A percentile compares a stretch with the other conserved stretches of the same genome.
phyloP scores from a whole-genome alignment of 2,113 vertebrate species.

The Cettia cetti region DNA sequence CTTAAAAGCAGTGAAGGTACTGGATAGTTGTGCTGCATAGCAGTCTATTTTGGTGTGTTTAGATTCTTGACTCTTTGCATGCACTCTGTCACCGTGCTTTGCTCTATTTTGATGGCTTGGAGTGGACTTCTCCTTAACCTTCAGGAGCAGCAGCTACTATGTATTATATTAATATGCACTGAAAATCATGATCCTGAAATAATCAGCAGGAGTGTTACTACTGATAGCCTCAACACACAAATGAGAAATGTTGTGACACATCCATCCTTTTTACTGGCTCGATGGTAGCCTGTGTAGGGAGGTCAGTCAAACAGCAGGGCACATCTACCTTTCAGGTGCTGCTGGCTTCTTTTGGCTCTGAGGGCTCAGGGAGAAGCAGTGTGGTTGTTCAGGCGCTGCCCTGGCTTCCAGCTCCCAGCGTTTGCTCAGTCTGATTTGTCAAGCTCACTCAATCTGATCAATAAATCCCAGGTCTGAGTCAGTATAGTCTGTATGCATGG shows the following conservation, averaged over 20 bases:
- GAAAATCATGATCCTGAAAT: background rate
- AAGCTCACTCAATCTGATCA: background rate
- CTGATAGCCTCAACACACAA: fast-evolving
- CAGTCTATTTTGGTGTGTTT: background rate
- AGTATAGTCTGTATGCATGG: fast-evolving
- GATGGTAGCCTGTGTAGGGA: background rate
- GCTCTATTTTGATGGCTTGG: background rate
- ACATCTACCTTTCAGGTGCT: background rate
- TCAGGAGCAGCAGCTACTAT: background rate
- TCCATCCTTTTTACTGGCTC: background rate
- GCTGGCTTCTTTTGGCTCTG: background rate
- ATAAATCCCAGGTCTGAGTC: background rate
- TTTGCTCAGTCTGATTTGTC: background rate
- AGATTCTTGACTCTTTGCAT: background rate
- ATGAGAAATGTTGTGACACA: background rate
- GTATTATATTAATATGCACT: background rate
- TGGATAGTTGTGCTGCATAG: background rate
- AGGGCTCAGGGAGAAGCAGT: background rate
- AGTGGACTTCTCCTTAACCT: background rate
- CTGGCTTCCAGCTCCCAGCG: background rate
- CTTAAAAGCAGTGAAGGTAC: background rate
- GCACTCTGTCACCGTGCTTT: background rate
- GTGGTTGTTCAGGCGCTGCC: background rate
- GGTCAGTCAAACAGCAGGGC: background rate
- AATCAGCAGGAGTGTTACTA: background rate